A percentile compares a stretch with the other conserved stretches of the same genome.
These are phyloP conservation scores for Pungitius pungitius DNA, from an alignment of 2,113 vertebrate species.

Conservation along the genomic window DNA sequence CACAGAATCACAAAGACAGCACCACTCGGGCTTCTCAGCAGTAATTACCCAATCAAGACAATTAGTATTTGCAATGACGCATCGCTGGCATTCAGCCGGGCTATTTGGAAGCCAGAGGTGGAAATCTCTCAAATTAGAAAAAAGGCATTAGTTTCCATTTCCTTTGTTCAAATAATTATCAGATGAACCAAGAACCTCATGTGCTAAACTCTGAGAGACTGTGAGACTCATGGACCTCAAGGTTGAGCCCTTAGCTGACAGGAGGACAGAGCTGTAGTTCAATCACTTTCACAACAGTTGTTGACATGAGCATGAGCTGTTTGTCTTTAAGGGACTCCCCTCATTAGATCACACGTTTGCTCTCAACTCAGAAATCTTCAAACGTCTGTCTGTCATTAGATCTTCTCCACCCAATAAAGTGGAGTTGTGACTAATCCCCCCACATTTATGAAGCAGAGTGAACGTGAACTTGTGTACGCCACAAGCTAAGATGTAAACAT, in stretches of 20 bases:
- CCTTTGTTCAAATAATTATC: conserved; percentile 19
- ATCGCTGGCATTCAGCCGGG: conserved; percentile 32
- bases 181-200: conserved; percentile 17
- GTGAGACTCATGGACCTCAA: background rate
- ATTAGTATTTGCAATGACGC: conserved; percentile 31
- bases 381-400: background rate
- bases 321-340: background rate
- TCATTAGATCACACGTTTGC: background rate
- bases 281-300: background rate
- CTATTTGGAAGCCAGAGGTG: conserved; percentile 7
- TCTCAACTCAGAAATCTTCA: background rate
- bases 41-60: conserved; percentile 39
- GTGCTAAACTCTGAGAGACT: background rate
- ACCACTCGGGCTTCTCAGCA: conserved; percentile 13
- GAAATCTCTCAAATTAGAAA: conserved; percentile 39
- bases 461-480: background rate
- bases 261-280: background rate
- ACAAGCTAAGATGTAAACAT: background rate
- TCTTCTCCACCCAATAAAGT: conserved; percentile 3
- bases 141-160: conserved; percentile 9
- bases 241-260: background rate
- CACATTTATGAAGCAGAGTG: background rate
- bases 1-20: conserved; percentile 9
- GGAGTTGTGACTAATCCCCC: background rate
- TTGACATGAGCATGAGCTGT: background rate